These are phyloP conservation scores for Aspidoscelis tigris DNA, from an alignment of 2,113 vertebrate species.

Conservation along the genomic window DNA sequence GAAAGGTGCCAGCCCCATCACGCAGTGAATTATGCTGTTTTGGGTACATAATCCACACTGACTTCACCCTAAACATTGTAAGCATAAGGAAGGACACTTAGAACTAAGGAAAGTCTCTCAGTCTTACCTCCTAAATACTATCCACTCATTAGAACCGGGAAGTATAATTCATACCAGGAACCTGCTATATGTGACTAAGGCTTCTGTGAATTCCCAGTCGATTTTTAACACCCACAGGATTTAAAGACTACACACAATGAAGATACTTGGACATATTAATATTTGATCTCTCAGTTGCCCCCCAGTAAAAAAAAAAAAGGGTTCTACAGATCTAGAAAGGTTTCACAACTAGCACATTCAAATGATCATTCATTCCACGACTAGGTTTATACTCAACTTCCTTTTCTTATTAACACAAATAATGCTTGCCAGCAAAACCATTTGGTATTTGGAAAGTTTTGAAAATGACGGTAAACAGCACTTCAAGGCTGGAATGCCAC, in stretches of 20 bases:
- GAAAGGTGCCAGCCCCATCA: background rate
- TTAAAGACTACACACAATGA: background rate
- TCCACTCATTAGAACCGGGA: background rate
- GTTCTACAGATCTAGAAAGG: no score
- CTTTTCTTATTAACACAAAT: no score
- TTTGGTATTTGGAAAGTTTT: no score
- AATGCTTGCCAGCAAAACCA: no score
- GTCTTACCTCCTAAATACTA: background rate
- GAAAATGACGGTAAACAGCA: no score
- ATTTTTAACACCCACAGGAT: background rate
- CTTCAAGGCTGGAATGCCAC: no score
- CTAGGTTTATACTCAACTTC: no score
- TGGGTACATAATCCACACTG: background rate
- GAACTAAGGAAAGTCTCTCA: background rate
- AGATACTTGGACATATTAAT: background rate
- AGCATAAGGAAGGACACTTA: background rate
- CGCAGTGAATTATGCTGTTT: background rate
- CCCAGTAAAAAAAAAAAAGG: background rate
- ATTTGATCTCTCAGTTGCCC: no score
- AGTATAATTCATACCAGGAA: conserved; percentile 1
- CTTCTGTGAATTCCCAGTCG: conserved; percentile 8
- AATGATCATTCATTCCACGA: no score
- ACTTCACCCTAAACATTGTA: background rate
- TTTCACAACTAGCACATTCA: background rate
- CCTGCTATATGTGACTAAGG: background rate